Evolutionary conservation across 2,113 vertebrate genomes (phyloP), one percentile per base, ranked within the genome.

Genomic region (Myiagra hebetior): DNA sequence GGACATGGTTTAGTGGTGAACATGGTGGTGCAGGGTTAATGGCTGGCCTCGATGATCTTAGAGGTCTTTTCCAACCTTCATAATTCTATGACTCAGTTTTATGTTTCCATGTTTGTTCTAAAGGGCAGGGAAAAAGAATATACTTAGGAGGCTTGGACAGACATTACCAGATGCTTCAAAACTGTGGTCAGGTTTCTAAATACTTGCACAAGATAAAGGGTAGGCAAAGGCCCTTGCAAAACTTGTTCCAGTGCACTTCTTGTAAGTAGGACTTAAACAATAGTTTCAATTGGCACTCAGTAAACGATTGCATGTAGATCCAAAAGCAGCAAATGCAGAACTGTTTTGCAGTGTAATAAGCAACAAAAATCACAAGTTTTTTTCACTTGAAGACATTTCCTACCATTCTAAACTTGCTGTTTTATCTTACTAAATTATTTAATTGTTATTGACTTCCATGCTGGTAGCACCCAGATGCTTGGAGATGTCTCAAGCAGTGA

Each of bases 361-460:
- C 2, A 0, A 50, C 57, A 74, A 49, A 35, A 23, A 0, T 1
- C 5, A 19, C 3, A 24, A 2, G 4, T 17, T 53, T 49, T 13
- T 60, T 84, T 39, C 28, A 53, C 8, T 62, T 72, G 7, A 46
- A 70, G 93, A 33, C 3, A 76, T 44, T 82, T 31, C 2, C 22
- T 83, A 22, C 11, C 9, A 28, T 87, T 83, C 33, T 64, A 15
- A 81, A 75, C n/a, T 85, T 56, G 26, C 7, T 65, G 4, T 30
- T 89, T 87, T 83, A 7, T 59, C 59, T 73, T 64, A 39, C 26
- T 79, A 50, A 64, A 24, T 72, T 53, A 89, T 49, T 76, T 84
- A 17, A 7, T 72, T 72, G 31, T 18, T 64, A 60, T 6, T 85
- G 49, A 46, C 27, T 91, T 87, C 47, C 15, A 23, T 35, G 24